Evolutionary conservation across 2,113 vertebrate genomes (phyloP).

Genomic region (Semnornis frantzii): DNA sequence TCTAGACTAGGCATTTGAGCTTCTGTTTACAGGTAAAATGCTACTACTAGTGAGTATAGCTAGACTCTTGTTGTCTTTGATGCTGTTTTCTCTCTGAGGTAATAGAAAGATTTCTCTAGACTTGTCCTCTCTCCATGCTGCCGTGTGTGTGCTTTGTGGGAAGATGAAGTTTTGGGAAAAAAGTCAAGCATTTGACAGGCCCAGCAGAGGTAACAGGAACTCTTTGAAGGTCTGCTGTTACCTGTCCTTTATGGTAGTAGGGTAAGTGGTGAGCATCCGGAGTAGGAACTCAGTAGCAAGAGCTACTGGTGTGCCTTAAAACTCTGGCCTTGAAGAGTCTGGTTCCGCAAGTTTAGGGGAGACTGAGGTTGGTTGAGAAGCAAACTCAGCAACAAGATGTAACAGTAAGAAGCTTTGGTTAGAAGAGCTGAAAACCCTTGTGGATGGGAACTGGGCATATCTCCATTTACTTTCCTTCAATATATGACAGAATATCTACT

Average conservation of each 20-base stretch:
- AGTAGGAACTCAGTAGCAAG: neutral
- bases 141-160: neutral
- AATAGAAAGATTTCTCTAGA: neutral
- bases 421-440: neutral
- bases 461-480: neutral
- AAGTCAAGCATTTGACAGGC: neutral
- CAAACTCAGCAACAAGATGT: neutral
- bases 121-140: neutral
- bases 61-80: neutral
- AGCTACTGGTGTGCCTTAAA: neutral
- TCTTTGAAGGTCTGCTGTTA: neutral
- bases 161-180: neutral
- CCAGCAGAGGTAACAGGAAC: neutral
- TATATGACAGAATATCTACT: fast-evolving
- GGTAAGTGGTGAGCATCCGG: fast-evolving
- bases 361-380: neutral
- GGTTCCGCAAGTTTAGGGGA: neutral
- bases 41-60: neutral
- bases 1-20: neutral
- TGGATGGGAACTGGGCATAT: neutral
- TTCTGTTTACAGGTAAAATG: neutral
- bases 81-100: neutral
- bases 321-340: neutral
- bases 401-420: neutral
- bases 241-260: neutral